These are phyloP conservation scores for Chrysopa pallens DNA, from an alignment of 1,140 invertebrate genomes.

Conservation along the genomic window DNA sequence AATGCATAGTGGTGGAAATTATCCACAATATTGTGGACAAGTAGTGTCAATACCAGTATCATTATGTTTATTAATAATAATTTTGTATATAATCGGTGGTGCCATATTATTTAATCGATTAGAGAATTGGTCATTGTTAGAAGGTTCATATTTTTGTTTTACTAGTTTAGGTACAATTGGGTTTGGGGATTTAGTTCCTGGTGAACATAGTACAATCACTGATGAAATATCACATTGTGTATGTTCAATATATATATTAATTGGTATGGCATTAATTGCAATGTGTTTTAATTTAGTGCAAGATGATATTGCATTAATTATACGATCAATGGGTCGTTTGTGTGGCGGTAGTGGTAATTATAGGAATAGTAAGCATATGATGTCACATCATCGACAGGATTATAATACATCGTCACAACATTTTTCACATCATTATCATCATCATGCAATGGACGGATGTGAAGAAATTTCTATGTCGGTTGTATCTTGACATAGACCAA, in stretches of 20 bases:
- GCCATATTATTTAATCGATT: slow-evolving; percentile 79
- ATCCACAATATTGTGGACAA: slow-evolving; percentile 22
- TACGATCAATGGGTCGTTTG: slow-evolving; percentile 23
- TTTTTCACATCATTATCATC: no score
- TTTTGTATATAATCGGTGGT: slow-evolving; percentile 79
- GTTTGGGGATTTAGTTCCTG: slow-evolving; percentile 66
- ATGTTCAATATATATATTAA: slow-evolving; percentile 73
- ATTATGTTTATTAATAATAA: slow-evolving; percentile 74
- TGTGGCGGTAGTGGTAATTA: not conserved
- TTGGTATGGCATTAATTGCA: slow-evolving; percentile 87
- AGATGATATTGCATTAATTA: slow-evolving; percentile 63
- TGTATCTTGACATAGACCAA: slow-evolving; percentile 41
- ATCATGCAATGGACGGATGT: slow-evolving; percentile 15
- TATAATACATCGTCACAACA: no score
- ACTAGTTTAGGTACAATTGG: slow-evolving; percentile 79
- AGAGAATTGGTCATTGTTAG: slow-evolving; percentile 79
- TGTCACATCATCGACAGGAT: no score
- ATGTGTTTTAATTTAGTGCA: slow-evolving; percentile 95
- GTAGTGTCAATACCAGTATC: slow-evolving; percentile 62
- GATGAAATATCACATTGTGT: slow-evolving; percentile 63
- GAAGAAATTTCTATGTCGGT: slow-evolving; percentile 38
- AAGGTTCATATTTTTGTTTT: slow-evolving; percentile 90
- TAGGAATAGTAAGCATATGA: not conserved
- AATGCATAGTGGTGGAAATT: slow-evolving; percentile 10
- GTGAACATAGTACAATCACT: slow-evolving; percentile 34